Percentiles rank a stretch among this genome's conserved stretches.
Evolutionary conservation across 2,797 vertebrate species (phyloP).

Genomic region (Enteromius mattozi): DNA sequence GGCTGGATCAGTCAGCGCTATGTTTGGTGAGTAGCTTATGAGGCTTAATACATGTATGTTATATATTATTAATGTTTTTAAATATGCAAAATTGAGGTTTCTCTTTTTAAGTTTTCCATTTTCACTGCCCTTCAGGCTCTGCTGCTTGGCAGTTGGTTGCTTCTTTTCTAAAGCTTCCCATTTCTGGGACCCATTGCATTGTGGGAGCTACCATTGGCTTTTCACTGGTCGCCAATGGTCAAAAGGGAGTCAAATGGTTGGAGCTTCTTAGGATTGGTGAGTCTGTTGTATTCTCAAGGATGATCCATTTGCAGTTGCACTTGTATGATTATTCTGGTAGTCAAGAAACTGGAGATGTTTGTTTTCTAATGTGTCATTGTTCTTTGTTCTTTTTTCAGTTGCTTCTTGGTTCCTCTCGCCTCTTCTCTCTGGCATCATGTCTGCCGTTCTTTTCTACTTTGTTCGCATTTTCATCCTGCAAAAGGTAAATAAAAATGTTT

Average conservation of each 20-base stretch:
- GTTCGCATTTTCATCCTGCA: conserved; percentile 88
- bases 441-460: conserved; percentile 91
- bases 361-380: neutral
- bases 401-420: conserved; percentile 97
- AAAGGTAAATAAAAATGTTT: conserved; percentile 91
- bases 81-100: conserved; percentile 52
- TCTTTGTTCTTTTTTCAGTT: conserved; percentile 77
- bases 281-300: conserved; percentile 49
- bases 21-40: conserved; percentile 86
- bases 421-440: conserved; percentile 94
- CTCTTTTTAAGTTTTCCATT: neutral
- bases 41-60: conserved; percentile 21
- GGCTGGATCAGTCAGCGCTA: conserved; percentile 95
- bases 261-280: conserved; percentile 93
- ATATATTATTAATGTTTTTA: neutral
- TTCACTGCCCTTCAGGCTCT: conserved; percentile 80
- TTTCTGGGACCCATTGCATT: conserved; percentile 99
- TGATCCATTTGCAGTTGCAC: neutral
- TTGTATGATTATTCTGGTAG: neutral
- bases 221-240: conserved; percentile 89
- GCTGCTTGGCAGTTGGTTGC: conserved; percentile 96
- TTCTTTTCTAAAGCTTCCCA: conserved; percentile 96
- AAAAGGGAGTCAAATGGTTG: conserved; percentile 88
- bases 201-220: conserved; percentile 97
- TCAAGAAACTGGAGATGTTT: neutral